Evolutionary conservation across 92 coral and sea anemone genomes (phyloP), one percentile per base, ranked within the genome.

Genomic region (Parazoanthus swiftii): DNA sequence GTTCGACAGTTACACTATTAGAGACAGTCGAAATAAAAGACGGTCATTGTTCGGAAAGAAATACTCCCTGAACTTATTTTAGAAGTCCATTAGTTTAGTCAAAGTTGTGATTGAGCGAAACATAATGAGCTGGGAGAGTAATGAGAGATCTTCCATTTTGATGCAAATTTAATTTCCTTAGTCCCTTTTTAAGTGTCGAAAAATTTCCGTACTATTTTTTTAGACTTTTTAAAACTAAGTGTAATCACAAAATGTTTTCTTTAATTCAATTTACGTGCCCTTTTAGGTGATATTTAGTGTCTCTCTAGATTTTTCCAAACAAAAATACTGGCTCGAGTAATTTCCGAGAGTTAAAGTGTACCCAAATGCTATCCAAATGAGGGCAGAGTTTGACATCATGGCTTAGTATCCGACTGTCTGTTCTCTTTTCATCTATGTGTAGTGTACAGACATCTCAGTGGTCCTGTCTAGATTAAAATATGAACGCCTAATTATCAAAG

Each of bases 161-260:
- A 95, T 95, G 98, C 91, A 95, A 95, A 95, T 95, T 88, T 85
- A 90, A 93, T 93, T 93, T 89, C 92, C 93, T 89, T 77, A 77
- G 65, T 86, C 91, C 79, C 90, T 82, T 86, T 87, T 74, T 76
- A 93, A 88, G 91, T 88, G 95, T 89, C 89, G 91, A 84, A 80
- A 86, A 92, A 86, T 85, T 95, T 92, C 93, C 92, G 82, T 91
- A 89, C 89, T 81, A 85, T 85, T 77, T 91, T 88, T 81, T 91
- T 35, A 88, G 89, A 89, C 82, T 89, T 93, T 90, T 92, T 87
- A 35, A 91, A 90, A 91, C 94, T 93, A 88, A 88, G 90, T 81
- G 81, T 88, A 92, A 90, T 92, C 91, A 89, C 86, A 76, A 91
- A 93, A 91, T 92, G 94, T 91, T 89, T 85, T 93, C 94, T 81